Evolutionary conservation across 2,797 vertebrate genomes (phyloP).

Genomic region (Artibeus jamaicensis): DNA sequence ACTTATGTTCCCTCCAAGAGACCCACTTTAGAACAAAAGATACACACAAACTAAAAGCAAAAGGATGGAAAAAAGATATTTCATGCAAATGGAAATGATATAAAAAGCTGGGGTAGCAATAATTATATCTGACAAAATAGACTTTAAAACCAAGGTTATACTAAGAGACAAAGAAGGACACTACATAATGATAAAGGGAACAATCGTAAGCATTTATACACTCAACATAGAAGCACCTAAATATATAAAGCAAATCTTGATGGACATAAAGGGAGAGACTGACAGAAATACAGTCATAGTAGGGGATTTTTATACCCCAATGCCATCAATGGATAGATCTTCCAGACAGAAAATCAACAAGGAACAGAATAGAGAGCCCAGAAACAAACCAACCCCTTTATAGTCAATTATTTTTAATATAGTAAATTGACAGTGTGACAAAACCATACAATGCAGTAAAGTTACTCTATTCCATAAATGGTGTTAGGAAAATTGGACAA

Average conservation of each 20-base stretch:
- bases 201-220: background rate
- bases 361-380: background rate
- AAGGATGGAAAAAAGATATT: background rate
- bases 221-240: background rate
- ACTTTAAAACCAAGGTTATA: background rate
- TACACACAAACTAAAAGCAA: background rate
- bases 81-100: background rate
- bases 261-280: background rate
- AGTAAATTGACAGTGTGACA: too few species aligned
- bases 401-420: background rate
- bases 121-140: background rate
- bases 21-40: background rate
- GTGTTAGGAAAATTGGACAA: background rate
- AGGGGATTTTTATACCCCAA: background rate
- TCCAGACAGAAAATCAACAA: background rate
- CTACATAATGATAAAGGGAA: background rate
- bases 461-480: background rate
- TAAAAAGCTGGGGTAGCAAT: background rate
- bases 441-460: background rate
- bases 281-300: background rate
- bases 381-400: background rate
- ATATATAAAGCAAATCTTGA: background rate
- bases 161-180: background rate
- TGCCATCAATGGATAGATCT: background rate
- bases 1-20: background rate